phyloP scores from a whole-genome alignment of 2,797 vertebrate genomes.

The Peromyscus melanophrys region DNA sequence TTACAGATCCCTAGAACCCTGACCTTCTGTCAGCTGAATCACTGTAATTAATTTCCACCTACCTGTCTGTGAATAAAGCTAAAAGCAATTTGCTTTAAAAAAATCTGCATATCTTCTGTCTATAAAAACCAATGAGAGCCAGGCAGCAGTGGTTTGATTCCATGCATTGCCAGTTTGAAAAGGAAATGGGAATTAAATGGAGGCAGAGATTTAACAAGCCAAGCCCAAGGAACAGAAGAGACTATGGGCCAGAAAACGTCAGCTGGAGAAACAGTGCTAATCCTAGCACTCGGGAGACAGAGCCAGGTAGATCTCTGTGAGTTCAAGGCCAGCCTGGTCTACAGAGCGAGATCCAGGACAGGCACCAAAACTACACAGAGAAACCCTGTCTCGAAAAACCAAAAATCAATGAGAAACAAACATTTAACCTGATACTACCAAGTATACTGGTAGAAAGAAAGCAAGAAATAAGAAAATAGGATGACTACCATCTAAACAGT shows the following conservation, averaged over 20 bases:
- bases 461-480: constrained; percentile 30
- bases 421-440: background rate
- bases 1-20: constrained; percentile 5
- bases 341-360: too few species aligned
- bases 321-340: too few species aligned
- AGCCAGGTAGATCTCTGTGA: too few species aligned
- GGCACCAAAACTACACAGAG: too few species aligned
- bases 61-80: constrained; percentile 59
- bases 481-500: background rate
- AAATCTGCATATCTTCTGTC: constrained; percentile 2
- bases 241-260: too few species aligned
- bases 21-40: constrained; percentile 23
- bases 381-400: background rate
- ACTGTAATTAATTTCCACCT: constrained; percentile 34
- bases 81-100: constrained; percentile 60
- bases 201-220: too few species aligned
- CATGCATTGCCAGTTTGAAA: too few species aligned
- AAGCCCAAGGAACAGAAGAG: too few species aligned
- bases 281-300: too few species aligned
- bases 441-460: background rate
- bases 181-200: too few species aligned
- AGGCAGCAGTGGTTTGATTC: too few species aligned
- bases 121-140: background rate
- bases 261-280: too few species aligned
- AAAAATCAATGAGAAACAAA: background rate